A percentile compares a stretch with the other conserved stretches of the same genome.
Evolutionary conservation across 2,797 vertebrate genomes (phyloP).

Genomic region (Chrysocyon brachyurus): DNA sequence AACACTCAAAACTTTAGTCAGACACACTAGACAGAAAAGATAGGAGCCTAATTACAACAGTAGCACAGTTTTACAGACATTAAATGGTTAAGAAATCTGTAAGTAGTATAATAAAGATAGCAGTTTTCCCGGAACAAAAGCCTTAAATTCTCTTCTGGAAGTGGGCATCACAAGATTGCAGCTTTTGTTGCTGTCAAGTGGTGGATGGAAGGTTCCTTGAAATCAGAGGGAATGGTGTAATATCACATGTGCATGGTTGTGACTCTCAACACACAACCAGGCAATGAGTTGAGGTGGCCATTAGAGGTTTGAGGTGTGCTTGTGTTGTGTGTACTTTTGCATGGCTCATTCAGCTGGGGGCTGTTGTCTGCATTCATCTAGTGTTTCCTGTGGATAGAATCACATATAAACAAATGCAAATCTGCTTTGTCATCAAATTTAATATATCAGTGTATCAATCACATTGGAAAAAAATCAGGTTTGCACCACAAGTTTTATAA

Average conservation of each 20-base stretch:
- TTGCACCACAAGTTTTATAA: not conserved
- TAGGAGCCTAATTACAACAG: not conserved
- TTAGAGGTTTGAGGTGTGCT: not conserved
- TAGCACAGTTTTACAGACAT: not conserved
- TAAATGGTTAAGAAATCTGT: not conserved
- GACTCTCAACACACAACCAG: not conserved
- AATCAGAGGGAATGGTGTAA: not conserved
- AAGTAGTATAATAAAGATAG: not conserved
- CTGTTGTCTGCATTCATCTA: not conserved
- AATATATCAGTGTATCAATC: not conserved
- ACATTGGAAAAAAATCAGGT: not conserved
- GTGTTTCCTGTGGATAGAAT: not conserved
- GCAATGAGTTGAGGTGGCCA: not conserved
- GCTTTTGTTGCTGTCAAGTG: not conserved
- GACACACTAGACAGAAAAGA: not conserved
- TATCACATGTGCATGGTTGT: not conserved
- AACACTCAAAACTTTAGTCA: not conserved
- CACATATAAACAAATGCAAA: not conserved
- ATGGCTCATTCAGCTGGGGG: not conserved
- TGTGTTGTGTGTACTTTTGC: not conserved
- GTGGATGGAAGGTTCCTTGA: not conserved
- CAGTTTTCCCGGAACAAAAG: not conserved
- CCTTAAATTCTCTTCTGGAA: not conserved
- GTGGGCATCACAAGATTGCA: not conserved
- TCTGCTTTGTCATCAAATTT: not conserved